Percentiles rank a stretch among this genome's conserved stretches.
Conservation (phyloP, 2,113 vertebrate species). For the Scomber colias region DNA sequence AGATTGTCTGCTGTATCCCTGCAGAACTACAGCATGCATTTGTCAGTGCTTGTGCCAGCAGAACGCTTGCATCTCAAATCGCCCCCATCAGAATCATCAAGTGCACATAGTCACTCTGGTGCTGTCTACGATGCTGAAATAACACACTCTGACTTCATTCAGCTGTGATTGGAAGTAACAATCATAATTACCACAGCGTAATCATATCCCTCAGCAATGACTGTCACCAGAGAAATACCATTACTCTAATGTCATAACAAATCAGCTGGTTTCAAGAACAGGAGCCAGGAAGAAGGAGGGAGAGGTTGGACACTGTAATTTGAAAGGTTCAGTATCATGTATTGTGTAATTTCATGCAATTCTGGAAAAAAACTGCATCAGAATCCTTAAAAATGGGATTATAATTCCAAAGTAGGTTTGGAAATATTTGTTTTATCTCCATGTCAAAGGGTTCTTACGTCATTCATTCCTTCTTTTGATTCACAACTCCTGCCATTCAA, state of each 20-base stretch:
- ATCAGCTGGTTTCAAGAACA: conserved; percentile 75
- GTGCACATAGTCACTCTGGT: conserved; percentile 60
- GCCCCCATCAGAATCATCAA: conserved; percentile 67
- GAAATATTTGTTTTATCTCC: conserved; percentile 22
- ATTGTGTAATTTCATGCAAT: conserved; percentile 48
- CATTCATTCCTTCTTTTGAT: not conserved
- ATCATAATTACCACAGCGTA: conserved; percentile 78
- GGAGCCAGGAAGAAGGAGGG: conserved; percentile 42
- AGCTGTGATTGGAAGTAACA: conserved; percentile 81
- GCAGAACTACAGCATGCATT: conserved; percentile 60
- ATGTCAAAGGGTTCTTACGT: not conserved
- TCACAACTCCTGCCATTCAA: not conserved
- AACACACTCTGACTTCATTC: conserved; percentile 76
- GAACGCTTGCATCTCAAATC: conserved; percentile 66
- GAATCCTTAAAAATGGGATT: conserved; percentile 22
- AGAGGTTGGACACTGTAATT: conserved; percentile 61
- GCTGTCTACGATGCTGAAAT: conserved; percentile 68
- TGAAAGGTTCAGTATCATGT: conserved; percentile 54
- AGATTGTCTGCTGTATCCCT: conserved; percentile 60
- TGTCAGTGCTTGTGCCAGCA: conserved; percentile 69
- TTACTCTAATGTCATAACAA: conserved; percentile 78
- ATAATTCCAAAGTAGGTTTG: not conserved
- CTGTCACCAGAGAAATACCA: conserved; percentile 78
- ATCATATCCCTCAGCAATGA: conserved; percentile 79
- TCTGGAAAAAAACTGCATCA: conserved; percentile 36